Conservation (phyloP, 1,140 invertebrate species). For the Heliothis virescens region DNA sequence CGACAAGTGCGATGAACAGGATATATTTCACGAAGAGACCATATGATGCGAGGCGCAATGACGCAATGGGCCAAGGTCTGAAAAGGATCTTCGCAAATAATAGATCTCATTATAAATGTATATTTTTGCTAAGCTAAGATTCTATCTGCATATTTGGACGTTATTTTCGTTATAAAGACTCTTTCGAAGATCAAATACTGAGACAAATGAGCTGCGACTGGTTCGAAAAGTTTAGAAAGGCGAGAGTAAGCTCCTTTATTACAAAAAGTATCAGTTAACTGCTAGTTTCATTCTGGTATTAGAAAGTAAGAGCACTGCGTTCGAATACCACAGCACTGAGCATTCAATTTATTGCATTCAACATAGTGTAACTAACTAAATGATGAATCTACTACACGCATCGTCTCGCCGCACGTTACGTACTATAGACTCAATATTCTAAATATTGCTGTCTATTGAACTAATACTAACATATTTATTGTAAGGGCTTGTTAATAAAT, state of each 20-base stretch:
- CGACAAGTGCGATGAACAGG: constrained; percentile 90
- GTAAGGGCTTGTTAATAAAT: too few species aligned
- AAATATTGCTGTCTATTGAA: too few species aligned
- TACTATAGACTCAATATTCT: neutral
- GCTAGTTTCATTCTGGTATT: constrained; percentile 16
- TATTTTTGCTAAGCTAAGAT: constrained; percentile 20
- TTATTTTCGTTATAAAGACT: neutral
- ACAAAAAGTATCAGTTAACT: constrained; percentile 2
- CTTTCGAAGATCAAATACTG: neutral
- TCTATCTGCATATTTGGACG: neutral
- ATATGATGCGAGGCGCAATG: constrained; percentile 82
- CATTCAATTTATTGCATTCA: neutral
- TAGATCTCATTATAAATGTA: constrained; percentile 5
- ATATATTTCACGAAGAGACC: constrained; percentile 90
- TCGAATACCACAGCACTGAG: neutral
- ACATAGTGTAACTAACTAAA: neutral
- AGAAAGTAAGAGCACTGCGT: constrained; percentile 7
- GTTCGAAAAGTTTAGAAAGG: neutral
- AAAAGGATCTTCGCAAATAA: neutral
- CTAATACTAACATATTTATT: too few species aligned
- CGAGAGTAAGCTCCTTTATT: constrained; percentile 9
- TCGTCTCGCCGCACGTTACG: neutral
- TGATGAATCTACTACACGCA: neutral
- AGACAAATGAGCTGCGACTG: neutral
- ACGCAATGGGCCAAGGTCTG: constrained; percentile 43